These are phyloP conservation scores for Meganola albula DNA, from an alignment of 2,888 invertebrate species.

Conservation along the genomic window DNA sequence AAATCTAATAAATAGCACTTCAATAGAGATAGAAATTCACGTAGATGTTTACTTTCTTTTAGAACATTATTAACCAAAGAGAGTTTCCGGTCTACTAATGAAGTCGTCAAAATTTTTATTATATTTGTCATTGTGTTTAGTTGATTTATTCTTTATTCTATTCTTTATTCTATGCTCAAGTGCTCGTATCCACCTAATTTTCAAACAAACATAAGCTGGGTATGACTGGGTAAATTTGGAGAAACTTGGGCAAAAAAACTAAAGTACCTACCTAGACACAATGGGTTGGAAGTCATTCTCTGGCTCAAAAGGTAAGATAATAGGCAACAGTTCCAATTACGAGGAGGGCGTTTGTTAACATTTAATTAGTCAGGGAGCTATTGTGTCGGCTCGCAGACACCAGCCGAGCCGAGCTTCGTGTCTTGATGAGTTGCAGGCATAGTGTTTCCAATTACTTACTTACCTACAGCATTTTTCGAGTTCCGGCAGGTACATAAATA, in stretches of 20 bases:
- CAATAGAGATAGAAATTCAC: too few species aligned
- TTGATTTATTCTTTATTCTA: too few species aligned
- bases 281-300: conserved; percentile 63
- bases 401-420: conserved; percentile 47
- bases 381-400: conserved; percentile 62
- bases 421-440: conserved; percentile 51
- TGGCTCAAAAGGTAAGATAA: conserved; percentile 71
- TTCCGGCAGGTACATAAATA: too few species aligned
- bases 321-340: conserved; percentile 78
- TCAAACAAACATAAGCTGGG: conserved; percentile 42
- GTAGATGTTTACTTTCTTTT: too few species aligned
- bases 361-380: conserved; percentile 74
- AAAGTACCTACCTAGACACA: conserved; percentile 61
- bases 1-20: too few species aligned
- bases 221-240: conserved; percentile 44
- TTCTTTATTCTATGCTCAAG: too few species aligned
- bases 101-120: too few species aligned
- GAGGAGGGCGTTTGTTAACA: conserved; percentile 77
- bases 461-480: too few species aligned
- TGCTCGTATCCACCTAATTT: conserved; percentile 23
- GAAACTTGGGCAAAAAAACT: conserved; percentile 54
- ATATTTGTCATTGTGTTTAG: too few species aligned
- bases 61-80: too few species aligned
- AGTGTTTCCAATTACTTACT: conserved; percentile 55
- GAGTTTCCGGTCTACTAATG: too few species aligned